Conservation (phyloP, 2,113 vertebrate genomes). For the Atractosteus spatula region DNA sequence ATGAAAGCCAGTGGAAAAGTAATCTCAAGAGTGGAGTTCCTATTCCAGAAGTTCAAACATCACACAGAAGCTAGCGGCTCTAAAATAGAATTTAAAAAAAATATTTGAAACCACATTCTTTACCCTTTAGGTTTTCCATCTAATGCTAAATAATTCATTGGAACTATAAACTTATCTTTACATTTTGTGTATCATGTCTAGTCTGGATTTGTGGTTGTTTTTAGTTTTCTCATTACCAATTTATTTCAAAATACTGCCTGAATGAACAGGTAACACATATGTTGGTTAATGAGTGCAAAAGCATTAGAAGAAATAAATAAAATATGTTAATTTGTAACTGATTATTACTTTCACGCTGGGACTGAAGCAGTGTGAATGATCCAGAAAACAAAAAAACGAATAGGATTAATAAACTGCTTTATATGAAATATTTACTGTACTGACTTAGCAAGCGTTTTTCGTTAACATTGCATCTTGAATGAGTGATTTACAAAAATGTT, state of each 20-base stretch:
- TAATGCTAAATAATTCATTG: too few relatives aligned
- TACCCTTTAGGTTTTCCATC: too few relatives aligned
- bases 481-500: constrained; percentile 55
- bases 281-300: background rate
- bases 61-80: too few relatives aligned
- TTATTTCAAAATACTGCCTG: background rate
- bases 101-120: background rate
- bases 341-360: background rate
- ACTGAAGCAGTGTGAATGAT: background rate
- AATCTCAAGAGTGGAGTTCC: background rate
- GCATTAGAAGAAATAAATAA: constrained; percentile 5
- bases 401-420: constrained; percentile 5
- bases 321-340: constrained; percentile 3
- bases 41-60: background rate
- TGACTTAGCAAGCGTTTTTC: constrained; percentile 51
- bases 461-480: constrained; percentile 60
- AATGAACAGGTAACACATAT: background rate
- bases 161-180: too few relatives aligned
- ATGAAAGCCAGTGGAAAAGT: constrained; percentile 23
- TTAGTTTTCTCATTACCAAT: background rate
- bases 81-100: background rate
- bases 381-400: constrained; percentile 1
- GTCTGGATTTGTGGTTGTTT: background rate
- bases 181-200: too few relatives aligned
- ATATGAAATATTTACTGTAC: constrained; percentile 18